Evolutionary conservation across 2,888 invertebrate genomes (phyloP).

Genomic region (Stegana nigrithorax): DNA sequence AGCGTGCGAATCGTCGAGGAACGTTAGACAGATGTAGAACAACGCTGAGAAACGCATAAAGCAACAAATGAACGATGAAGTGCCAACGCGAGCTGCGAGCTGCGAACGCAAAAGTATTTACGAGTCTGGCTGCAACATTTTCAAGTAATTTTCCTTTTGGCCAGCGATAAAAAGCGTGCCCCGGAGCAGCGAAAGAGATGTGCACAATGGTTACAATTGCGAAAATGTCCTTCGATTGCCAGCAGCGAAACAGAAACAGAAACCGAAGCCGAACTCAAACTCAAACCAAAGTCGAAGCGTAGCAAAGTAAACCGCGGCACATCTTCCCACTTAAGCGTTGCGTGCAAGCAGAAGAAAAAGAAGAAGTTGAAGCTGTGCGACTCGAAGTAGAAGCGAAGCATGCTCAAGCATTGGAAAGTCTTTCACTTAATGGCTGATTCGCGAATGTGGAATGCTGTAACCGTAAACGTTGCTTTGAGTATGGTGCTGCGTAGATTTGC

Average conservation of each 20-base stretch:
- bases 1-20: too few relatives aligned
- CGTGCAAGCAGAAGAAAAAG: not conserved
- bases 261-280: not conserved
- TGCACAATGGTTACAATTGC: not conserved
- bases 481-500: not conserved
- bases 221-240: not conserved
- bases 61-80: too few relatives aligned
- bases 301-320: not conserved
- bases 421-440: conserved; percentile 58
- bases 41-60: too few relatives aligned
- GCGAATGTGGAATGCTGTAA: conserved; percentile 53
- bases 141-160: conserved; percentile 49
- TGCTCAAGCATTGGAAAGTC: conserved; percentile 46
- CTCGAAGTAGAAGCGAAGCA: not conserved
- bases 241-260: not conserved
- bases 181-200: not conserved
- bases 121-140: conserved; percentile 57
- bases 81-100: too few relatives aligned
- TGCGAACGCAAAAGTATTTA: too few relatives aligned
- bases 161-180: conserved; percentile 1
- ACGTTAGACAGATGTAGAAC: too few relatives aligned
- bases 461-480: conserved; percentile 4
- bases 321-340: not conserved
- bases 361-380: not conserved
- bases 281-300: not conserved